phyloP scores from a whole-genome alignment of 2,888 invertebrate genomes.

The Copidosoma aretas region DNA sequence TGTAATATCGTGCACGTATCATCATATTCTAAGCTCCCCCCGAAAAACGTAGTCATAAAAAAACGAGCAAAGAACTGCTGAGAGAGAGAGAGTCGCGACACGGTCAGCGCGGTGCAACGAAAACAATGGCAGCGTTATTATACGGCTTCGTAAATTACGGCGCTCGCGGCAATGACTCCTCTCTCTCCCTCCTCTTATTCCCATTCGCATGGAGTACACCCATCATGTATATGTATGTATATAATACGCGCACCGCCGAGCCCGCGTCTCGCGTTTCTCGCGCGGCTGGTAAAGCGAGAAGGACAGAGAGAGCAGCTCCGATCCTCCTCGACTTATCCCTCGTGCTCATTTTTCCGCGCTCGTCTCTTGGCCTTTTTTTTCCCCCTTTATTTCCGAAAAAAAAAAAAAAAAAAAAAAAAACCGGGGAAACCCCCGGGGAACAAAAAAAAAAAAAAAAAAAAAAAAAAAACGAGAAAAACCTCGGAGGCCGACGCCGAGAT shows the following conservation, averaged over 20 bases:
- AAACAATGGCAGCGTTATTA: constrained; percentile 44
- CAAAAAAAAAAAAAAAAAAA: too few relatives aligned
- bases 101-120: neutral
- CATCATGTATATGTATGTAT: neutral
- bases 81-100: neutral
- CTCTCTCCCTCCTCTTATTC: constrained; percentile 20
- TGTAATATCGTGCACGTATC: too few relatives aligned
- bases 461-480: too few relatives aligned
- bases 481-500: neutral
- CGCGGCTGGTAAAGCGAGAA: constrained; percentile 37
- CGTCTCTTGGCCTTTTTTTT: constrained; percentile 22
- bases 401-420: too few relatives aligned
- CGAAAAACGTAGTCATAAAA: neutral
- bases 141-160: constrained; percentile 59
- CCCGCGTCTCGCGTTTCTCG: constrained; percentile 32
- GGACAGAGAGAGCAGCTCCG: constrained; percentile 28
- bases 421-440: too few relatives aligned
- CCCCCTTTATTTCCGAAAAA: neutral
- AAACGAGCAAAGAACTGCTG: neutral
- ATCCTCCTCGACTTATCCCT: neutral
- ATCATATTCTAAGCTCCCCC: neutral
- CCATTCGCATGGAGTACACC: constrained; percentile 7
- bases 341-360: neutral
- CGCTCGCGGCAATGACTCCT: constrained; percentile 55
- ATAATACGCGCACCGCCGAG: constrained; percentile 18